Evolutionary conservation across 1,140 invertebrate species (phyloP), one percentile per base, ranked within the genome.

Genomic region (Danaus plexippus): DNA sequence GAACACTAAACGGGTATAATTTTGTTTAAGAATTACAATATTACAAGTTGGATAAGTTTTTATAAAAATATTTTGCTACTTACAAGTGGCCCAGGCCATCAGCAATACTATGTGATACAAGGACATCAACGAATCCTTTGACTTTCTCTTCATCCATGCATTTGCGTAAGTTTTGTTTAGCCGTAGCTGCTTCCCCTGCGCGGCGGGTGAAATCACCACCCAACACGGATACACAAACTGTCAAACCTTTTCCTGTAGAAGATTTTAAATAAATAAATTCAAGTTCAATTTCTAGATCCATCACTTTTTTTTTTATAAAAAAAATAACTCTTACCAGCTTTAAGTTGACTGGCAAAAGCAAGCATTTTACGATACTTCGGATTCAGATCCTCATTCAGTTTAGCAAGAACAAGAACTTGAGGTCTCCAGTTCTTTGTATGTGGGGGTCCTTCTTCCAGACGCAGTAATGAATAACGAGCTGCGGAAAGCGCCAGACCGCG

Each of bases 381-480:
- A 56, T 92, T 88, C 2, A 94, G 88, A 56, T 96, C 94, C n/a
- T 92, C 90, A 56, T 94, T 95, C 1, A 96, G 88, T 80, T 96
- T 96, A 12, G 91, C 90, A 1, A 98, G 89, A 52, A 98, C 92
- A 22, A 98, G 88, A 63, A 98, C 94, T 87, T 98, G 97, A 4
- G 97, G 97, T 56, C 98, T 91, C 98, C 98, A 99, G 88, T 99
- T 99, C 88, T 99, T 99, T 18, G 98, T 99, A 80, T 99, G 98
- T 0, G 97, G 97, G 48, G 94, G 96, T 44, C 96, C 96, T 87
- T 98, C 95, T 78, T 99, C 98, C 4, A 99, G 88, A 42, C 97
- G 91, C 11, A 99, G 89, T 3, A 99, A 88, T 0, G 97, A 97
- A 82, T 95, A 99, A 46, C 97, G 90, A 9, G 98, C 98, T 1